These are phyloP conservation scores for Tiliqua scincoides DNA, from an alignment of 2,113 vertebrate species.

Conservation along the genomic window DNA sequence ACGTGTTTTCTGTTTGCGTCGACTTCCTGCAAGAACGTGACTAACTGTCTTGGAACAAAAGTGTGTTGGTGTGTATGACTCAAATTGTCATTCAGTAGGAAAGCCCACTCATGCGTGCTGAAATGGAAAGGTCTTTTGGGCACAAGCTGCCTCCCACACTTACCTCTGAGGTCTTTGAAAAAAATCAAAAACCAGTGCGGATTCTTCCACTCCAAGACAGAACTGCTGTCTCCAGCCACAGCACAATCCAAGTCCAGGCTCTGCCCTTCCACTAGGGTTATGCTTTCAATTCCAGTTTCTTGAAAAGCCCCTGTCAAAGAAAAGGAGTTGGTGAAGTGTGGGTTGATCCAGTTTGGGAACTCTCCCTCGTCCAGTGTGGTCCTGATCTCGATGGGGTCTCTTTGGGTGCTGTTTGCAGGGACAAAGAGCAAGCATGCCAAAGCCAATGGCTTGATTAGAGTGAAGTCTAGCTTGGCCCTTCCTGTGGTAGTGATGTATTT, in stretches of 20 bases:
- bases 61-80: background rate
- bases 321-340: background rate
- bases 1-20: constrained; percentile 15
- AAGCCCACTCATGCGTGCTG: constrained; percentile 1
- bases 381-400: too few species aligned
- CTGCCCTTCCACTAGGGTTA: constrained; percentile 60
- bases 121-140: accelerated
- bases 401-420: too few species aligned
- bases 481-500: background rate
- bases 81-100: background rate
- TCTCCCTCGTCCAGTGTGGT: too few species aligned
- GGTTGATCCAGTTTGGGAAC: background rate
- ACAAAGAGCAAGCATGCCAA: too few species aligned
- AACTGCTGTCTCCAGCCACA: accelerated
- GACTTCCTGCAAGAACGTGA: constrained; percentile 19
- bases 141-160: constrained; percentile 11
- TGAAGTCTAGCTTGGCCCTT: too few species aligned
- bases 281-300: background rate
- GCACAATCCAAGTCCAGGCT: constrained; percentile 35
- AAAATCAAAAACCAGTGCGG: constrained; percentile 46
- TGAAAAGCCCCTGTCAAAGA: constrained; percentile 51
- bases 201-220: constrained; percentile 58
- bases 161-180: constrained; percentile 44
- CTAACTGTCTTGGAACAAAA: accelerated
- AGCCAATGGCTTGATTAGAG: too few species aligned